Conservation (phyloP, 2,797 vertebrate species). For the Chiroxiphia lanceolata region DNA sequence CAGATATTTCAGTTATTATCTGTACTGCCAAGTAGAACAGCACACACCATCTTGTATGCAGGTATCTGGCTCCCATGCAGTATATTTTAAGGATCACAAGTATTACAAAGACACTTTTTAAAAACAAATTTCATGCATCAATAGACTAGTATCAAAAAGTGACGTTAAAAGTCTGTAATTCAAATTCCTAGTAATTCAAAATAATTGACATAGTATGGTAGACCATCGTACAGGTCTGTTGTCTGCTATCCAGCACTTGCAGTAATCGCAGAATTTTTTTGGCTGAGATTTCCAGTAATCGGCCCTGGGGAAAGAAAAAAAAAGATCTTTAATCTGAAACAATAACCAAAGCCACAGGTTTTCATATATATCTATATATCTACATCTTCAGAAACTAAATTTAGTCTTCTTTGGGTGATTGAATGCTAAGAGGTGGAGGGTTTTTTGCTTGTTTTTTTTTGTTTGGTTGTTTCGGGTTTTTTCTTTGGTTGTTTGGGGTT, state of each 20-base stretch:
- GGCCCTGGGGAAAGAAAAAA: constrained; percentile 81
- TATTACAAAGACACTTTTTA: background rate
- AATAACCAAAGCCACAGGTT: background rate
- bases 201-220: background rate
- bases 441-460: background rate
- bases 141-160: background rate
- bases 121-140: background rate
- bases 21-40: background rate
- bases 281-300: constrained; percentile 99
- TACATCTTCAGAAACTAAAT: background rate
- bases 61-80: background rate
- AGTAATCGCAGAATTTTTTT: constrained; percentile 98
- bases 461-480: background rate
- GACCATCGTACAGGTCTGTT: constrained; percentile 91
- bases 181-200: background rate
- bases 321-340: constrained; percentile 2
- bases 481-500: background rate
- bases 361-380: background rate
- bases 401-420: background rate
- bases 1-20: background rate
- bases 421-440: background rate
- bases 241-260: constrained; percentile 99
- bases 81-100: background rate
- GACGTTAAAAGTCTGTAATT: background rate
- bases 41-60: background rate